phyloP scores from a whole-genome alignment of 1,140 invertebrate species.

The Cydia strobilella region DNA sequence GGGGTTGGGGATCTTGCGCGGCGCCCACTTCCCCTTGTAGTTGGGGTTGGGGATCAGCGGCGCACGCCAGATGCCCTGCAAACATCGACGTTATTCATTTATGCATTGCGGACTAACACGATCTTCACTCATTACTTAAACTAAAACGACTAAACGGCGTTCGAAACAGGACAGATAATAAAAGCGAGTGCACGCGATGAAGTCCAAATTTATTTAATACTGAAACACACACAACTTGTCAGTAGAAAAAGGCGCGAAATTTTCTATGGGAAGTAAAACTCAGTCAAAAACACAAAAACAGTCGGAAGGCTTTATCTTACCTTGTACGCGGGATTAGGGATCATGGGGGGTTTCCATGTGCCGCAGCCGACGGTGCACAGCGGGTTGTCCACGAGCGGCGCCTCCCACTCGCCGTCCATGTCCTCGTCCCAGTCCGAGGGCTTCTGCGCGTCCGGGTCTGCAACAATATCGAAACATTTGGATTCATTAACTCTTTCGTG shows the following conservation, averaged over 20 bases:
- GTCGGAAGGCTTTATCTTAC: too few relatives aligned
- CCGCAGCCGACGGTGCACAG: conserved; percentile 93
- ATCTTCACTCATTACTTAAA: too few relatives aligned
- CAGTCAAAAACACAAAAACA: too few relatives aligned
- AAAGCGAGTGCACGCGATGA: too few relatives aligned
- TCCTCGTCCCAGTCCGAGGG: conserved; percentile 98
- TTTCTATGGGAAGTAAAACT: too few relatives aligned
- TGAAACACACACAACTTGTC: too few relatives aligned
- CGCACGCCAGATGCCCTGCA: conserved; percentile 92
- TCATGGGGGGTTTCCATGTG: conserved; percentile 90
- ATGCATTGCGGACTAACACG: too few relatives aligned
- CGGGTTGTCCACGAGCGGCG: conserved; percentile 96
- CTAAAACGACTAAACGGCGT: too few relatives aligned
- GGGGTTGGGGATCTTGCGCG: conserved; percentile 92
- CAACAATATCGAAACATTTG: not conserved
- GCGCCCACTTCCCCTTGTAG: conserved; percentile 97
- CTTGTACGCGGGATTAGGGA: conserved; percentile 95
- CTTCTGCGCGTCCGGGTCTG: conserved; percentile 91
- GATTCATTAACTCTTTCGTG: too few relatives aligned
- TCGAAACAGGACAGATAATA: too few relatives aligned
- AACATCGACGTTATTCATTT: not conserved
- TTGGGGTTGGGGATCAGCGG: conserved; percentile 96
- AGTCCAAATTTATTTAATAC: too few relatives aligned
- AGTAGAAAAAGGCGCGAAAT: too few relatives aligned
- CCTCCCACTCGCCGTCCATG: conserved; percentile 99